These are phyloP conservation scores for Ceratina calcarata DNA, from an alignment of 1,140 invertebrate genomes.

Conservation along the genomic window DNA sequence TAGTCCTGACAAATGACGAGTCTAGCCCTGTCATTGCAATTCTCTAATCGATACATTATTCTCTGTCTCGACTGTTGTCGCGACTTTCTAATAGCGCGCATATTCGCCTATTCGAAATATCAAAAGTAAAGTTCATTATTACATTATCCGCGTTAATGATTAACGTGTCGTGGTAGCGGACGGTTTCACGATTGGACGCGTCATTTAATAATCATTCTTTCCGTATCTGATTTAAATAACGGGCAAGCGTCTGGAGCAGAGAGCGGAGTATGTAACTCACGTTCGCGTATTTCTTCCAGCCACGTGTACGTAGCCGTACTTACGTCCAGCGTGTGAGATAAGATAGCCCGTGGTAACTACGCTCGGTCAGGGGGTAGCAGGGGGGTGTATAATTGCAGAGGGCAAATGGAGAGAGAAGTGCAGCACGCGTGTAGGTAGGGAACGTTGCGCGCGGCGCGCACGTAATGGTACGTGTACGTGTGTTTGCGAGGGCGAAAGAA, in stretches of 20 bases:
- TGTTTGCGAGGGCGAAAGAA: constrained; percentile 59
- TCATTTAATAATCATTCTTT: neutral
- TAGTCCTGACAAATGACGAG: constrained; percentile 56
- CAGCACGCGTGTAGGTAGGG: constrained; percentile 37
- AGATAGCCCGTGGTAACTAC: constrained; percentile 56
- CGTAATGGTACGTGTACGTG: constrained; percentile 16
- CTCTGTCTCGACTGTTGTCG: constrained; percentile 19
- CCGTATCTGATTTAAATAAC: too few relatives aligned
- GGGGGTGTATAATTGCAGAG: constrained; percentile 63
- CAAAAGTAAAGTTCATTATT: too few relatives aligned
- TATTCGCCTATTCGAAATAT: neutral
- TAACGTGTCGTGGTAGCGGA: constrained; percentile 12
- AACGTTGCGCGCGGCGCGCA: constrained; percentile 6
- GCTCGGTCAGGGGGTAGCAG: constrained; percentile 32
- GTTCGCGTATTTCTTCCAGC: constrained; percentile 55
- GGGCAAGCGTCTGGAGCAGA: neutral
- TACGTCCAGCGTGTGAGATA: constrained; percentile 62
- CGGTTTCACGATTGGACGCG: neutral
- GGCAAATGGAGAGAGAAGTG: constrained; percentile 47
- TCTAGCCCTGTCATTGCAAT: constrained; percentile 42
- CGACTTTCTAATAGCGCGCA: constrained; percentile 13
- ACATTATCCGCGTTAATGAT: constrained; percentile 1
- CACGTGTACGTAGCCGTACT: constrained; percentile 59
- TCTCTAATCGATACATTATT: constrained; percentile 59
- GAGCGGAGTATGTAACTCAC: constrained; percentile 54